phyloP scores from a whole-genome alignment of 2,113 vertebrate species.

The Thermophis baileyi region DNA sequence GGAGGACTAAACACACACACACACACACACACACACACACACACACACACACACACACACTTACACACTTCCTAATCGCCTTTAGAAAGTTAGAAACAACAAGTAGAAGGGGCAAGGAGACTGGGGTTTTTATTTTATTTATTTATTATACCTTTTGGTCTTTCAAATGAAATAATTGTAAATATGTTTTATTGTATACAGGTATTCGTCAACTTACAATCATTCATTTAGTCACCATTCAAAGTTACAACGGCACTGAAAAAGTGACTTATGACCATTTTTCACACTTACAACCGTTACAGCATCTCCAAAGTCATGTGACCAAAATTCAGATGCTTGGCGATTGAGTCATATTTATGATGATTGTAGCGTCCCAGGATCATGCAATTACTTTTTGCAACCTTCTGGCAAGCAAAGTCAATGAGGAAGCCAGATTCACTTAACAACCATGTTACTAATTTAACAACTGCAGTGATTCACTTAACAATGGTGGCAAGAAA shows the following conservation, averaged over 20 bases:
- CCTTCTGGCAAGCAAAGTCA: background rate
- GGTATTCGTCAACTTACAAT: background rate
- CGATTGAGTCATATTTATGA: too few species aligned
- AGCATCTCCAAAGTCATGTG: background rate
- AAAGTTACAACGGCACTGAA: background rate
- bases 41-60: background rate
- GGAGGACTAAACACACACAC: background rate
- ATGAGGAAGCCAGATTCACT: background rate
- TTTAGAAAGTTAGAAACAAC: background rate
- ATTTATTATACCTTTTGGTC: constrained; percentile 1
- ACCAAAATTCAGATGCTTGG: background rate
- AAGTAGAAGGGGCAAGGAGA: background rate
- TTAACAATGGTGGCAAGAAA: background rate
- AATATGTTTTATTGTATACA: constrained; percentile 29
- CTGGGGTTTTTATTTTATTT: constrained; percentile 51
- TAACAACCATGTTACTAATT: background rate
- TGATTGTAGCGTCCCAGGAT: too few species aligned
- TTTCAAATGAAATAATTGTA: background rate
- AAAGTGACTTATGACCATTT: background rate
- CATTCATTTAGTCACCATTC: background rate
- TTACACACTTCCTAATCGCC: background rate
- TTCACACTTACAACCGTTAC: background rate
- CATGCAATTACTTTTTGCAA: background rate
- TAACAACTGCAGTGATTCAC: background rate
- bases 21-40: background rate